phyloP scores from a whole-genome alignment of 2,888 invertebrate species.

The Hydroisotoma schaefferi region DNA sequence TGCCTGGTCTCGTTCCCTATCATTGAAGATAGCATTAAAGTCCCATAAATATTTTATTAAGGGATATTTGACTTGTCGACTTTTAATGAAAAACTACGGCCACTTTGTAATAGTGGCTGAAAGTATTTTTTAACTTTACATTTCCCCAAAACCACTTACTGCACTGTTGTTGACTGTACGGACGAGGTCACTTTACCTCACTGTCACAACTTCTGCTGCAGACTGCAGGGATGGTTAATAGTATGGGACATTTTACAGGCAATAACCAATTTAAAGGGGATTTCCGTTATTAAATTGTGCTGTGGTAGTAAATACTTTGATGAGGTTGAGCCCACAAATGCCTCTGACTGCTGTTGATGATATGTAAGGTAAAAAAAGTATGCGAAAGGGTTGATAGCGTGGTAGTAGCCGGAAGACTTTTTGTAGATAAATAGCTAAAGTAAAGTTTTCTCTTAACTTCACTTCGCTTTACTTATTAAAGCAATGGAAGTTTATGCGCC shows the following conservation, averaged over 20 bases:
- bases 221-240: no score
- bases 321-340: no score
- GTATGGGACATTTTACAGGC: slow-evolving; percentile 2
- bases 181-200: background rate
- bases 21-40: background rate
- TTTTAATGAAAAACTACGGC: background rate
- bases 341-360: no score
- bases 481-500: no score
- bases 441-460: no score
- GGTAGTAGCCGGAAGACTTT: no score
- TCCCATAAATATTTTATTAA: slow-evolving; percentile 4
- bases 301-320: no score
- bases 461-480: no score
- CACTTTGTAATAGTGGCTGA: background rate
- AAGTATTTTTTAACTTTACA: background rate
- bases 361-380: no score
- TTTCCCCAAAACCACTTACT: background rate
- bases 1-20: background rate
- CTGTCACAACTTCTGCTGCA: background rate
- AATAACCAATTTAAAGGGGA: slow-evolving; percentile 16
- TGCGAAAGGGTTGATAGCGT: background rate
- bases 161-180: background rate
- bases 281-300: slow-evolving; percentile 14
- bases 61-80: slow-evolving; percentile 1
- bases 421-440: no score